Evolutionary conservation across 37 sponge, comb jelly and placozoan genomes (phyloP).

Genomic region (Corticium candelabrum): DNA sequence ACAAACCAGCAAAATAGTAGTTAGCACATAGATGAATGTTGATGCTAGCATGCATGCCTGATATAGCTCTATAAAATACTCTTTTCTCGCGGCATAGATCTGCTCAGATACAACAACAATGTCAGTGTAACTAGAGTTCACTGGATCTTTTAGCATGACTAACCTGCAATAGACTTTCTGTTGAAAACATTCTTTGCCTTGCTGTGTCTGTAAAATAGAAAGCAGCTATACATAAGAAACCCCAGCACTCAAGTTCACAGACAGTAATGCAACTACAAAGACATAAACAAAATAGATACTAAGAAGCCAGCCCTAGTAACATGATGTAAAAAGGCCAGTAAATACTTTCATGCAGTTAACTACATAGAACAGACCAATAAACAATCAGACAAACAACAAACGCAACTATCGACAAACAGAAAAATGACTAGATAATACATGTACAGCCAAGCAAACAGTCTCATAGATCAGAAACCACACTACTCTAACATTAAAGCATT

Average conservation of each 20-base stretch:
- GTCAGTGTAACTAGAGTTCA: neutral
- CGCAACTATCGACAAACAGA: too few relatives aligned
- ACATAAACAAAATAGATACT: too few relatives aligned
- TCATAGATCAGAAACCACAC: too few relatives aligned
- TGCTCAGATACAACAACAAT: conserved; percentile 1
- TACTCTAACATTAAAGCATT: too few relatives aligned
- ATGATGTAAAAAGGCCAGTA: too few relatives aligned
- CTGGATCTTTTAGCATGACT: neutral
- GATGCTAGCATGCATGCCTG: conserved; percentile 97
- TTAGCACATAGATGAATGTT: conserved; percentile 82
- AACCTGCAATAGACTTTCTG: conserved; percentile 6
- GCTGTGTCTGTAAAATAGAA: neutral
- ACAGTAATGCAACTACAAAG: too few relatives aligned
- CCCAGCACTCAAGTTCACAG: neutral
- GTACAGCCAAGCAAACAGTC: too few relatives aligned
- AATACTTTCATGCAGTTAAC: too few relatives aligned
- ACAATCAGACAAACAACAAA: too few relatives aligned
- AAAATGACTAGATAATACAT: too few relatives aligned
- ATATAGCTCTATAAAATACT: conserved; percentile 80
- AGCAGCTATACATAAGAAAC: neutral
- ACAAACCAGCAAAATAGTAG: conserved; percentile 14
- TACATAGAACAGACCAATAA: too few relatives aligned
- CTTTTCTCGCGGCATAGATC: conserved; percentile 92
- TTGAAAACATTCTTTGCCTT: neutral
- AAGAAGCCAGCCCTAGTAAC: too few relatives aligned